Evolutionary conservation across 2,797 vertebrate genomes (phyloP).

Genomic region (Dermochelys coriacea): DNA sequence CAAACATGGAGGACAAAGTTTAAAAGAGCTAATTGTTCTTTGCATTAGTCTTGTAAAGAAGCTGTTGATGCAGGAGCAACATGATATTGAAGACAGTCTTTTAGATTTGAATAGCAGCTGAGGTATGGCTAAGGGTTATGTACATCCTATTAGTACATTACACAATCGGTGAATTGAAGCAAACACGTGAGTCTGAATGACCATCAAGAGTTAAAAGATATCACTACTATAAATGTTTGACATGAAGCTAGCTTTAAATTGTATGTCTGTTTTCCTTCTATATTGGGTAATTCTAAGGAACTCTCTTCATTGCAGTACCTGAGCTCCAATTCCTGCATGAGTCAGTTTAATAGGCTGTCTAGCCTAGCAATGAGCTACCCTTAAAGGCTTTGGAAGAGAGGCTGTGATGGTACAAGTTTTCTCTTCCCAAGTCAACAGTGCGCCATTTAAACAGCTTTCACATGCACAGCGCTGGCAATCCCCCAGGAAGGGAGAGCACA

Average conservation of each 20-base stretch:
- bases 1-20: not conserved
- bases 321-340: not conserved
- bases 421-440: not conserved
- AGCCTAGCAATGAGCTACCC: not conserved
- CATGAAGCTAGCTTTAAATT: not conserved
- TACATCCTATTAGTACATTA: not conserved
- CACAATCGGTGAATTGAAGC: not conserved
- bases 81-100: not conserved
- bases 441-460: not conserved
- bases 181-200: not conserved
- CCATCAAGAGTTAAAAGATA: not conserved
- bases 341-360: not conserved
- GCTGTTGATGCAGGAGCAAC: not conserved
- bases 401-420: not conserved
- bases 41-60: not conserved
- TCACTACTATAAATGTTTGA: not conserved
- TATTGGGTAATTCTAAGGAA: rapidly evolving
- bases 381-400: not conserved
- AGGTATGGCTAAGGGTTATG: not conserved
- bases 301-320: not conserved
- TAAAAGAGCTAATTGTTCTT: not conserved
- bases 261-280: not conserved
- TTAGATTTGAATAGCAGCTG: not conserved
- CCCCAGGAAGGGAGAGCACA: not conserved
- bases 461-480: not conserved